These are phyloP conservation scores for Opisthocomus hoazin DNA, from an alignment of 2,113 vertebrate species.

Conservation along the genomic window DNA sequence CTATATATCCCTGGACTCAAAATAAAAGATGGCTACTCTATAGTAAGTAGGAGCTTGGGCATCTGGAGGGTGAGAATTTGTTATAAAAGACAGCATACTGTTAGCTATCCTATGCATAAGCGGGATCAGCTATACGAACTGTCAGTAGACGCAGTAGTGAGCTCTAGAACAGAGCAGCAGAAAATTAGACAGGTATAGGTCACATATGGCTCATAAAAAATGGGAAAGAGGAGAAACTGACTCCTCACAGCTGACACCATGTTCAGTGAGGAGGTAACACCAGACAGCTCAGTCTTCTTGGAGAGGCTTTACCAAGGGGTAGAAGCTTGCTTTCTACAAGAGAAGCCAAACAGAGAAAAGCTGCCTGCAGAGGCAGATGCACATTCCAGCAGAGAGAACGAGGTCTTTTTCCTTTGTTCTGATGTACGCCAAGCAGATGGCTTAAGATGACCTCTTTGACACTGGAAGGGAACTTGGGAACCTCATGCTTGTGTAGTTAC, in stretches of 20 bases:
- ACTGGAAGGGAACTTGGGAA: neutral
- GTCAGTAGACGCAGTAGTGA: neutral
- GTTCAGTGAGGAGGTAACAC: neutral
- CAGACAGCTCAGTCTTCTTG: neutral
- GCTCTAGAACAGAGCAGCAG: neutral
- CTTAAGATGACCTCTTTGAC: neutral
- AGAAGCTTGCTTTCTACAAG: neutral
- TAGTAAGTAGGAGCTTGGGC: neutral
- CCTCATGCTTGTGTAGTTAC: neutral
- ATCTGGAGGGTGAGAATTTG: neutral
- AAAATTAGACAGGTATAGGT: neutral
- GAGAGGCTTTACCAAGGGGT: neutral
- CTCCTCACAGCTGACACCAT: neutral
- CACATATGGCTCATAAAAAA: neutral
- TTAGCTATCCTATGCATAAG: neutral
- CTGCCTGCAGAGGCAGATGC: neutral
- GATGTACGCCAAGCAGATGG: neutral
- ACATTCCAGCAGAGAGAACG: neutral
- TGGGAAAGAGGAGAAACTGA: neutral
- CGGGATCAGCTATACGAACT: neutral
- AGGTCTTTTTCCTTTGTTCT: neutral
- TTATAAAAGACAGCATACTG: neutral
- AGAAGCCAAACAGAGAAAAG: neutral
- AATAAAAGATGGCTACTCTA: neutral
- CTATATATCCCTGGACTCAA: neutral